These are phyloP conservation scores for Sebastes wilsoni DNA, from an alignment of 2,797 vertebrate species.

Conservation along the genomic window DNA sequence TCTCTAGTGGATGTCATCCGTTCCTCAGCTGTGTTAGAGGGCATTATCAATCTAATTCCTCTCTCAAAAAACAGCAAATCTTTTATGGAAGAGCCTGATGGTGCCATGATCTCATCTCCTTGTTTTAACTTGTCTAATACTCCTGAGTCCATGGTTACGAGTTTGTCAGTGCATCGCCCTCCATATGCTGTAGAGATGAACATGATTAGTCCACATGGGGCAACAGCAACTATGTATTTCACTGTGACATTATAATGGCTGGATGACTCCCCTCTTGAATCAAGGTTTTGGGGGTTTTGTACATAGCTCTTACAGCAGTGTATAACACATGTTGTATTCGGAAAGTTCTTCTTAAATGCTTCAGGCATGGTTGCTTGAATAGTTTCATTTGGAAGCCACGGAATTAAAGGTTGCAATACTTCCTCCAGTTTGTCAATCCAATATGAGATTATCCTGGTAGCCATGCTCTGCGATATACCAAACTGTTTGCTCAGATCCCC, in stretches of 20 bases:
- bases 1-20: neutral
- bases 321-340: neutral
- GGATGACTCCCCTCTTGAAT: constrained; percentile 1
- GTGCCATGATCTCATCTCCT: neutral
- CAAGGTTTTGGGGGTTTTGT: neutral
- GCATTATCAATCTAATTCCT: neutral
- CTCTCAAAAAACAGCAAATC: neutral
- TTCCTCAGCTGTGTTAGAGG: neutral
- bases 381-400: neutral
- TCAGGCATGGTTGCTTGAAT: neutral
- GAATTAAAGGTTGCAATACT: neutral
- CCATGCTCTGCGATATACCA: neutral
- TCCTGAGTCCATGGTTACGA: constrained; percentile 15
- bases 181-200: constrained; percentile 6
- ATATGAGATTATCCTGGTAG: neutral
- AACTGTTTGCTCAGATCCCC: neutral
- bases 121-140: neutral
- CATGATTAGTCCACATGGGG: constrained; percentile 33
- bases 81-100: neutral
- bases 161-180: neutral
- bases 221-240: constrained; percentile 22
- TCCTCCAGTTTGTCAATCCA: neutral
- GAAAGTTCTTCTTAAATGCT: neutral
- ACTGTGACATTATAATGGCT: constrained; percentile 3
- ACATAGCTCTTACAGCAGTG: neutral